A percentile compares a stretch with the other conserved stretches of the same genome.
Evolutionary conservation across 2,888 invertebrate species (phyloP).

Genomic region (Lydus trimaculatus): DNA sequence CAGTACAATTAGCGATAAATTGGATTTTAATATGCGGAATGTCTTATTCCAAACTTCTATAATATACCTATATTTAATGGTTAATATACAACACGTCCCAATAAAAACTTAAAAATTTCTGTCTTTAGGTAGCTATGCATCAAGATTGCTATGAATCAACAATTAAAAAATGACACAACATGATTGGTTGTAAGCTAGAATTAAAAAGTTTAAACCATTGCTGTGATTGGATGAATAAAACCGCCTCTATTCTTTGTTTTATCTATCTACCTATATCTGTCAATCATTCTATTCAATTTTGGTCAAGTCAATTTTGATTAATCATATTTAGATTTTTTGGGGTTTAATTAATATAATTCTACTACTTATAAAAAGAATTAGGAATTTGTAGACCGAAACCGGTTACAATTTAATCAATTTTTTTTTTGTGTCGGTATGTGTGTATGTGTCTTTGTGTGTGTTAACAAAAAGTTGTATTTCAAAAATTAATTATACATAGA

Average conservation of each 20-base stretch:
- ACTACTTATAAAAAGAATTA: background rate
- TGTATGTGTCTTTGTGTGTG: no score
- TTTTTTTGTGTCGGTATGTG: no score
- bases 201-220: no score
- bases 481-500: background rate
- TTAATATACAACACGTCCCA: background rate
- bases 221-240: no score
- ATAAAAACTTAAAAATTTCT: background rate
- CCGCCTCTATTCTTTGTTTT: no score
- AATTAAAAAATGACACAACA: background rate
- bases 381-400: background rate
- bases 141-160: background rate
- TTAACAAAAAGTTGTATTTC: no score
- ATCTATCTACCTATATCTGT: no score
- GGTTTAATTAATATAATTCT: background rate
- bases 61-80: no score
- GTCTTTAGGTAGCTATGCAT: background rate
- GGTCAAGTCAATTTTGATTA: background rate
- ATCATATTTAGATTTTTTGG: background rate
- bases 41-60: background rate
- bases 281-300: no score
- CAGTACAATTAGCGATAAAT: constrained; percentile 35
- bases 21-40: constrained; percentile 35
- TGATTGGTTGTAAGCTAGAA: no score
- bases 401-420: background rate